Conservation (phyloP, 1,140 invertebrate genomes). For the Atta cephalotes region DNA sequence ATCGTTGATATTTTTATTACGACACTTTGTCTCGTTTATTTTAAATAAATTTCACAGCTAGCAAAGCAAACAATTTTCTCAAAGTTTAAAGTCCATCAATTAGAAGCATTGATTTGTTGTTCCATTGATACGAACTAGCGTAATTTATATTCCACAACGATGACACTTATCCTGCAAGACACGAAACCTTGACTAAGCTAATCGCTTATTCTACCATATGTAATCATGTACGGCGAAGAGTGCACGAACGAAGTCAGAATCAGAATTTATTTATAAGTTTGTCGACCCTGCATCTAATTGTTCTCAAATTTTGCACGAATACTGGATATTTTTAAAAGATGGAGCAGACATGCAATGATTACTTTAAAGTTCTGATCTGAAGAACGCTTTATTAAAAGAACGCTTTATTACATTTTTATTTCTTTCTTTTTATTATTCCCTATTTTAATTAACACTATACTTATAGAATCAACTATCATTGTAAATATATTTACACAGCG, state of each 20-base stretch:
- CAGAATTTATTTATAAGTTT: slow-evolving; percentile 17
- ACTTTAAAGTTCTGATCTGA: not conserved
- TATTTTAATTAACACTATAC: not conserved
- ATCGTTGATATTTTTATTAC: slow-evolving; percentile 21
- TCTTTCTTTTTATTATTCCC: not conserved
- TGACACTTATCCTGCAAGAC: slow-evolving; percentile 1
- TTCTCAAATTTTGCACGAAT: not conserved
- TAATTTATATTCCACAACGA: slow-evolving; percentile 62
- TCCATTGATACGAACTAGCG: slow-evolving; percentile 27
- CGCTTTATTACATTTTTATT: not conserved
- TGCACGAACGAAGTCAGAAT: not conserved
- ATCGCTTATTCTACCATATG: slow-evolving; percentile 57
- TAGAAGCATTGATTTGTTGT: slow-evolving; percentile 61
- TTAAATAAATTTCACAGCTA: not conserved
- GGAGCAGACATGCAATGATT: not conserved
- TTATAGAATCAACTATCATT: not conserved
- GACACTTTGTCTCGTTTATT: slow-evolving; percentile 9
- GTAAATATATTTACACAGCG: not conserved
- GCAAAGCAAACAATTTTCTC: not conserved
- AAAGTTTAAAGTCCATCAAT: slow-evolving; percentile 42
- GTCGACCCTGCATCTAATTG: not conserved
- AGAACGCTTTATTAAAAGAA: too few relatives aligned
- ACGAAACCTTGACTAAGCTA: slow-evolving; percentile 53
- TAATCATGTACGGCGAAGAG: slow-evolving; percentile 38
- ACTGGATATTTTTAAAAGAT: not conserved